A percentile compares a stretch with the other conserved stretches of the same genome.
Evolutionary conservation across 2,797 vertebrate genomes (phyloP).

Genomic region (Enteromius paludinosus): DNA sequence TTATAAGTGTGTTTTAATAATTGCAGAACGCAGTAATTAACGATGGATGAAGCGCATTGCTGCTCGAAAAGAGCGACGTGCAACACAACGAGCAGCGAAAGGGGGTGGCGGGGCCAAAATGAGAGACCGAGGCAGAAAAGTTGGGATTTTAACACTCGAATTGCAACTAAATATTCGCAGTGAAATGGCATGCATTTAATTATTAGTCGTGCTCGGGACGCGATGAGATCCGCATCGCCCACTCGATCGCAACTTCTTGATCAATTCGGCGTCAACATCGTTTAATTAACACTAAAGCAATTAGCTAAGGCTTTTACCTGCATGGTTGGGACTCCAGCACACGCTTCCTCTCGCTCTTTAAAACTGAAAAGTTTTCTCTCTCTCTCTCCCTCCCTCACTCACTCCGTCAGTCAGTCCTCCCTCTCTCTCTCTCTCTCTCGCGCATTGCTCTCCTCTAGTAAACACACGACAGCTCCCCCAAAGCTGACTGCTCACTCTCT

Average conservation of each 20-base stretch:
- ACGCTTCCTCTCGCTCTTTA: conserved; percentile 79
- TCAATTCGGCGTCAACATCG: conserved; percentile 70
- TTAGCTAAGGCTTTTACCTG: conserved; percentile 84
- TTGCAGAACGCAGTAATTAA: conserved; percentile 69
- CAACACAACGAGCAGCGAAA: conserved; percentile 68
- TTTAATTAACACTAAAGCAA: conserved; percentile 84
- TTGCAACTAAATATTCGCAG: conserved; percentile 59
- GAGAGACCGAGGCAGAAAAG: conserved; percentile 73
- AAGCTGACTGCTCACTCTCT: conserved; percentile 81
- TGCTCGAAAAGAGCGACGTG: conserved; percentile 72
- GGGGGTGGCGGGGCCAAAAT: conserved; percentile 69
- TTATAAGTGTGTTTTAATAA: conserved; percentile 68
- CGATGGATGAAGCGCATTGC: conserved; percentile 69
- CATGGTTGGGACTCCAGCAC: conserved; percentile 83
- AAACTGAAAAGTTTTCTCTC: conserved; percentile 82
- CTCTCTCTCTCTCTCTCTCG: conserved; percentile 68
- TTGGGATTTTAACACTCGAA: conserved; percentile 79
- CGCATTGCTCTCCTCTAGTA: conserved; percentile 78
- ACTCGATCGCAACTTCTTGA: conserved; percentile 61
- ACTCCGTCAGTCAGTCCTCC: conserved; percentile 69
- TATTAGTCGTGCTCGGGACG: conserved; percentile 64
- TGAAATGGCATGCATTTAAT: conserved; percentile 56
- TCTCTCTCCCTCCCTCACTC: conserved; percentile 56
- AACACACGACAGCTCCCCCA: conserved; percentile 86
- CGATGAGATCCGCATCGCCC: conserved; percentile 64